These are phyloP conservation scores for Neomonachus schauinslandi DNA, from an alignment of 2,113 vertebrate genomes.

Conservation along the genomic window DNA sequence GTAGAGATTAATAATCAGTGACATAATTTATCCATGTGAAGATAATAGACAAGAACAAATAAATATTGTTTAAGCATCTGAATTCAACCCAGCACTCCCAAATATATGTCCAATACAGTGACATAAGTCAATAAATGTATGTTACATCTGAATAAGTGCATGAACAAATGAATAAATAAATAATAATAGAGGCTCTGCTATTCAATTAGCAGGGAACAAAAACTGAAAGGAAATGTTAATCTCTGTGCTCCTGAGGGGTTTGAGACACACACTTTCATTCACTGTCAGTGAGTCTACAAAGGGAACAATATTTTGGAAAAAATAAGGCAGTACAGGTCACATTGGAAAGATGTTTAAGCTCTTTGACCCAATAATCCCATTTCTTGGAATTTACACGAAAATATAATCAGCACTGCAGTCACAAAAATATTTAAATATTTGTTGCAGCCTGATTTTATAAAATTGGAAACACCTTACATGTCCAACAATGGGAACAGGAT, in stretches of 20 bases:
- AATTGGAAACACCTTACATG: neutral
- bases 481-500: neutral
- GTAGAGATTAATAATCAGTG: neutral
- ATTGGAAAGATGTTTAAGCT: neutral
- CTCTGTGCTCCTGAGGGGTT: neutral
- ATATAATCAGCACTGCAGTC: neutral
- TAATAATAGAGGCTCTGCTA: neutral
- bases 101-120: neutral
- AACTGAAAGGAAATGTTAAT: neutral
- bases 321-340: neutral
- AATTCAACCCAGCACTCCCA: neutral
- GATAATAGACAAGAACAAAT: neutral
- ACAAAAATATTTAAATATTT: neutral
- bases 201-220: neutral
- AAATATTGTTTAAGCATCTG: neutral
- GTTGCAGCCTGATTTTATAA: neutral
- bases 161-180: neutral
- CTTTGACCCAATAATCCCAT: neutral
- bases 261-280: neutral
- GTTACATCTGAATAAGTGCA: neutral
- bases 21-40: neutral
- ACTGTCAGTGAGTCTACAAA: neutral
- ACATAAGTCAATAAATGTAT: neutral
- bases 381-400: neutral
- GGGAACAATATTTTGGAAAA: neutral